A percentile compares a stretch with the other conserved stretches of the same genome.
Conservation (phyloP, 1,140 invertebrate species). For the Lepeophtheirus salmonis region DNA sequence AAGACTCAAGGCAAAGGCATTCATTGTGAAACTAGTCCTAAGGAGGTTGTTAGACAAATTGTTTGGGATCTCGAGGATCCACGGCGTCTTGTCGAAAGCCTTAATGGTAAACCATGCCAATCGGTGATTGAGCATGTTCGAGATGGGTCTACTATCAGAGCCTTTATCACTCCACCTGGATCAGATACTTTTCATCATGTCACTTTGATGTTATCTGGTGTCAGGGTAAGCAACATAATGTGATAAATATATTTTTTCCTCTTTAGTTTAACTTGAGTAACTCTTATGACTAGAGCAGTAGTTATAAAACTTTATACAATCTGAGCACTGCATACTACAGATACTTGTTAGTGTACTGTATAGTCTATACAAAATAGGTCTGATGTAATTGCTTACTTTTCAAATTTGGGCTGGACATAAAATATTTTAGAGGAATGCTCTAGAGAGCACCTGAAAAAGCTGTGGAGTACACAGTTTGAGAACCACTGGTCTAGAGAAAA, state of each 20-base stretch:
- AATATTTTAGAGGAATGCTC: too few relatives aligned
- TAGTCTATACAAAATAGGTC: too few relatives aligned
- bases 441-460: too few relatives aligned
- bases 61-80: conserved; percentile 71
- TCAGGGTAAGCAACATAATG: conserved; percentile 40
- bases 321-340: background rate
- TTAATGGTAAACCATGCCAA: conserved; percentile 51
- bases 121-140: conserved; percentile 87
- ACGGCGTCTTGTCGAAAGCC: conserved; percentile 56
- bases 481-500: too few relatives aligned
- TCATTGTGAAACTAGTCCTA: conserved; percentile 36
- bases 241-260: background rate
- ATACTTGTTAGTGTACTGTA: too few relatives aligned
- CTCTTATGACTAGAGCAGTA: too few relatives aligned
- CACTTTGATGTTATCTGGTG: conserved; percentile 83
- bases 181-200: conserved; percentile 40
- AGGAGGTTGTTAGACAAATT: conserved; percentile 58
- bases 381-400: too few relatives aligned
- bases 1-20: conserved; percentile 68
- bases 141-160: conserved; percentile 82
- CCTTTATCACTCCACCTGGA: conserved; percentile 57
- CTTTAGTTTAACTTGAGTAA: too few relatives aligned
- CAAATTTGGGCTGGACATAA: too few relatives aligned
- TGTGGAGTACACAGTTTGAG: too few relatives aligned
- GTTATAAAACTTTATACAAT: conserved; percentile 15